Percentiles rank a stretch among this genome's conserved stretches.
Conservation (phyloP, 2,888 invertebrate species). For the Schizaphis graminum region DNA sequence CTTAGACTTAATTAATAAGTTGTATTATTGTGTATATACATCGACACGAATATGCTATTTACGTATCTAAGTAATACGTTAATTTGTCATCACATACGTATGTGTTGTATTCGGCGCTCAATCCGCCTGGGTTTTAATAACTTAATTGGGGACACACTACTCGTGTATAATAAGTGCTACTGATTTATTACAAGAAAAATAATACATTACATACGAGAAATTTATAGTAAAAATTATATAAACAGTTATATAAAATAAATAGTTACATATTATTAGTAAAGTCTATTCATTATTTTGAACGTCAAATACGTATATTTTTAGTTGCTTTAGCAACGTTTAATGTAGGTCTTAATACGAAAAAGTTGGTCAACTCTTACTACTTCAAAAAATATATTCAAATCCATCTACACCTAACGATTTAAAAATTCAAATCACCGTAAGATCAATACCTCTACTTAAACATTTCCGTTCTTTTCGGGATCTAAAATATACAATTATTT, state of each 20-base stretch:
- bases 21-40: neutral
- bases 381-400: neutral
- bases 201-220: no score
- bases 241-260: no score
- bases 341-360: neutral
- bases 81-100: neutral
- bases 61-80: neutral
- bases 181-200: no score
- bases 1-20: neutral
- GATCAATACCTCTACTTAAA: neutral
- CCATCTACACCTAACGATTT: neutral
- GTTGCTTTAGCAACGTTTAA: no score
- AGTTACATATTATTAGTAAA: no score
- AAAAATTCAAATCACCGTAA: neutral
- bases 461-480: neutral
- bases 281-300: no score
- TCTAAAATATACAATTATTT: neutral
- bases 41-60: neutral
- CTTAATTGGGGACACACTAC: neutral
- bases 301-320: no score
- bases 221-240: no score
- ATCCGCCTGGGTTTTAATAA: neutral
- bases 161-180: no score
- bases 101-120: neutral
- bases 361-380: neutral